Evolutionary conservation across 1,140 invertebrate species (phyloP), one percentile per base, ranked within the genome.

Genomic region (Sitobion miscanthi): DNA sequence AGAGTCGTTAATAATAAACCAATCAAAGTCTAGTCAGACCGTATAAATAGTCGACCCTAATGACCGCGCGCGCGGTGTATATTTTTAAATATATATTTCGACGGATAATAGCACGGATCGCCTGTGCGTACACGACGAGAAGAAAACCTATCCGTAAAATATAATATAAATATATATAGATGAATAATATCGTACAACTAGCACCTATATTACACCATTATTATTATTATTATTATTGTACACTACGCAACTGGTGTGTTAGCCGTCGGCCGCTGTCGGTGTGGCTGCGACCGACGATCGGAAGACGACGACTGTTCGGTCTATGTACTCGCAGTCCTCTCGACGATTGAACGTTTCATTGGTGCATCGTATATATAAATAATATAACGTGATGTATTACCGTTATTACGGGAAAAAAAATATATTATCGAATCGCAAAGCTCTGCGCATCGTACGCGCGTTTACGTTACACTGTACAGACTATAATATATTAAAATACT

Each of bases 1-100:
- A 77, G 62, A 77, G n/a, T 77, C 62, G 62, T 77, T 77, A 77
- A 77, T 77, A 77, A 77, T 77, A 77, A 77, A n/a, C 62, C 62
- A 35, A 77, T 77, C 62, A 77, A 69, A 69, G 62, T 77, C 62
- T 77, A n/a, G 30, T 77, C 62, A n/a, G 62, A 77, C 62, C 62
- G 62, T 77, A 77, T 77, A 77, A 77, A 77, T 77, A 77, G 62
- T n/a, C 62, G 62, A 77, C 62, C 62, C 30, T 77, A 77, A 77
- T 77, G 62, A 77, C 62, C 30, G 62, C 11, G 62, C 11, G 62
- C 30, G 62, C 30, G 62, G 17, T 77, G 62, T 77, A n/a, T 77
- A 77, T 77, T 77, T 77, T 77, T 77, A 77, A 77, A 77, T n/a
- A 77, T n/a, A 77, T 54, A n/a, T n/a, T 77, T 77, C 62, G 0